Percentiles rank a stretch among this genome's conserved stretches.
phyloP scores from a whole-genome alignment of 1,140 invertebrate species.

The Coptotermes formosanus region DNA sequence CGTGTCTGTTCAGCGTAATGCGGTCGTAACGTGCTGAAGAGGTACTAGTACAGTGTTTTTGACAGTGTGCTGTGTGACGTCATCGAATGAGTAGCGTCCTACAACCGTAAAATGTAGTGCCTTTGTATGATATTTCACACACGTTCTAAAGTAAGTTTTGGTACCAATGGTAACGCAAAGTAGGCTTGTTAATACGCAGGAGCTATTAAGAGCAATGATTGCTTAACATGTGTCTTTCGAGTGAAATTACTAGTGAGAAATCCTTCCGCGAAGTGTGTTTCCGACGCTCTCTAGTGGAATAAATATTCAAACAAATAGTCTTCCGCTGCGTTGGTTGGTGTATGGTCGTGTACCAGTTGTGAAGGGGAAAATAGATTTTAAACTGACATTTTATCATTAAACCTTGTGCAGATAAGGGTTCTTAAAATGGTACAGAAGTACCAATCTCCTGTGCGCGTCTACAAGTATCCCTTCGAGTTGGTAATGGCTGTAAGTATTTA shows the following conservation, averaged over 20 bases:
- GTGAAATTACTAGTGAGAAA: neutral
- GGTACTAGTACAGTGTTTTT: too few species aligned
- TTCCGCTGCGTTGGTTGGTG: neutral
- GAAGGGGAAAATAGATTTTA: neutral
- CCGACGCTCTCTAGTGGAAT: neutral
- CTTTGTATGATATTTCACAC: too few species aligned
- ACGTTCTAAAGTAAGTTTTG: too few species aligned
- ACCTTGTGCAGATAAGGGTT: neutral
- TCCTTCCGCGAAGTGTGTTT: neutral
- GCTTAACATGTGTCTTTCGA: too few species aligned
- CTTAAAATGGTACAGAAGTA: conserved; percentile 92
- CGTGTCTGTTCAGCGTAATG: too few species aligned
- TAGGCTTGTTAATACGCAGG: too few species aligned
- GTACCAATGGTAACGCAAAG: too few species aligned
- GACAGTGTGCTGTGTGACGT: too few species aligned
- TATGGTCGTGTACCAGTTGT: neutral
- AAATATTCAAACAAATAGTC: neutral
- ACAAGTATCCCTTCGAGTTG: conserved; percentile 95
- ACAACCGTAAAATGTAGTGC: too few species aligned
- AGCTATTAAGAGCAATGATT: too few species aligned
- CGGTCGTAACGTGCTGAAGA: too few species aligned
- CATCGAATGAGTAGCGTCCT: too few species aligned
- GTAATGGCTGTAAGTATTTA: conserved; percentile 87
- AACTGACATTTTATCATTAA: neutral
- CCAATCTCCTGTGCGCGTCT: conserved; percentile 91